Percentiles rank a stretch among this genome's conserved stretches.
Evolutionary conservation across 2,797 vertebrate genomes (phyloP).

Genomic region (Gymnothorax javanicus): DNA sequence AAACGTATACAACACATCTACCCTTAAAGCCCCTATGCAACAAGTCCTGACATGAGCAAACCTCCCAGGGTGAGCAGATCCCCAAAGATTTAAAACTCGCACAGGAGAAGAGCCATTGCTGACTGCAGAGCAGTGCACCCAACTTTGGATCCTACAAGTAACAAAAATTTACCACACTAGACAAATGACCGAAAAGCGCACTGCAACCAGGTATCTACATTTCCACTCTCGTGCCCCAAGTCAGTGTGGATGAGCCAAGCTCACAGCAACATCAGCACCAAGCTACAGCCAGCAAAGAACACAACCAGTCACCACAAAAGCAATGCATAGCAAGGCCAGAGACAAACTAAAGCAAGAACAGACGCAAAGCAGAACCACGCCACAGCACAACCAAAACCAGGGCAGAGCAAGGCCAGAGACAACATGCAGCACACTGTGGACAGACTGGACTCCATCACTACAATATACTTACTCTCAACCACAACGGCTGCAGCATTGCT

Average conservation of each 20-base stretch:
- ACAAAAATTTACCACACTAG: not conserved
- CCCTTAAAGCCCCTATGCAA: not conserved
- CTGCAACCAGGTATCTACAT: too few relatives aligned
- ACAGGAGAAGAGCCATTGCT: not conserved
- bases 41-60: not conserved
- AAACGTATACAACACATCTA: not conserved
- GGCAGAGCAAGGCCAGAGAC: not conserved
- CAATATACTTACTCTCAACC: constrained; percentile 2
- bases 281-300: not conserved
- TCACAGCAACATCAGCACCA: not conserved
- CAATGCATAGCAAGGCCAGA: not conserved
- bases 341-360: not conserved
- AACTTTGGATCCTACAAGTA: not conserved
- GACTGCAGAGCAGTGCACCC: not conserved
- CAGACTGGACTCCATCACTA: not conserved
- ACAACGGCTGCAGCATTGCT: not conserved
- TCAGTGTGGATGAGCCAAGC: not conserved
- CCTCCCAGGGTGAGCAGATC: not conserved
- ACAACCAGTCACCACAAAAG: not conserved
- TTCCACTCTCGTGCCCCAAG: not conserved
- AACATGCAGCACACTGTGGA: constrained; percentile 1
- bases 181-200: not conserved
- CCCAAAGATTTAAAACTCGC: not conserved
- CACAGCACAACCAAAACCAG: not conserved
- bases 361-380: too few relatives aligned